Evolutionary conservation across 2,113 vertebrate genomes (phyloP).

Genomic region (Phylloscopus trochiloides): DNA sequence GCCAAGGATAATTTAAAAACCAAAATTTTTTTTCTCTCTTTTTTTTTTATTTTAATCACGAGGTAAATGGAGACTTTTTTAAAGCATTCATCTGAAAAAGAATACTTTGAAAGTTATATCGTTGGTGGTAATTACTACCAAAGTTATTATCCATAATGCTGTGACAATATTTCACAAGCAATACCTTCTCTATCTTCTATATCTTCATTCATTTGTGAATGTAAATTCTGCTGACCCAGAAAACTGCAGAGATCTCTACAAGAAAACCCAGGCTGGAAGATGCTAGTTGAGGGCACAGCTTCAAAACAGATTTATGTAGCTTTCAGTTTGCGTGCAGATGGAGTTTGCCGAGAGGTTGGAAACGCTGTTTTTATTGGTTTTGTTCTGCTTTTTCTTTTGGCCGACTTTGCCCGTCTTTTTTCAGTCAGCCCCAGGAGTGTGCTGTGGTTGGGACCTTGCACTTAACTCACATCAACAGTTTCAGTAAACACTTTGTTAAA

Average conservation of each 20-base stretch:
- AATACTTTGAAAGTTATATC: not conserved
- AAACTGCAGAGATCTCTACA: not conserved
- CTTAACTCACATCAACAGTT: slow-evolving; percentile 30
- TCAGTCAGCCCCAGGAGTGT: not conserved
- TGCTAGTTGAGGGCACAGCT: not conserved
- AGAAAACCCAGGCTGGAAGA: not conserved
- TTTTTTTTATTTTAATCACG: not conserved
- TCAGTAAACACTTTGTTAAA: slow-evolving; percentile 3
- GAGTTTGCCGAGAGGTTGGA: not conserved
- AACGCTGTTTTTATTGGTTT: not conserved
- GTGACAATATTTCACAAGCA: not conserved
- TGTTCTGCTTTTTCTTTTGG: slow-evolving; percentile 19
- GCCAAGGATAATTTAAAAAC: not conserved
- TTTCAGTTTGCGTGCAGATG: not conserved
- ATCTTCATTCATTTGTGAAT: rapidly evolving
- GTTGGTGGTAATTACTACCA: not conserved
- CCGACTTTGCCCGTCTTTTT: not conserved
- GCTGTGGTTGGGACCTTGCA: slow-evolving; percentile 14
- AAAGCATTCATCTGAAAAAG: not conserved
- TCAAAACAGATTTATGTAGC: not conserved
- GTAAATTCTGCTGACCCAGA: not conserved
- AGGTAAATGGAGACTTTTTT: not conserved
- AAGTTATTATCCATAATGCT: not conserved
- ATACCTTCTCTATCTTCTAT: rapidly evolving
- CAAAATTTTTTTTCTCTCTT: not conserved